Conservation (phyloP, 30 jellyfish, hydroid and myxozoan species). For the Chrysaora quinquecirrha region DNA sequence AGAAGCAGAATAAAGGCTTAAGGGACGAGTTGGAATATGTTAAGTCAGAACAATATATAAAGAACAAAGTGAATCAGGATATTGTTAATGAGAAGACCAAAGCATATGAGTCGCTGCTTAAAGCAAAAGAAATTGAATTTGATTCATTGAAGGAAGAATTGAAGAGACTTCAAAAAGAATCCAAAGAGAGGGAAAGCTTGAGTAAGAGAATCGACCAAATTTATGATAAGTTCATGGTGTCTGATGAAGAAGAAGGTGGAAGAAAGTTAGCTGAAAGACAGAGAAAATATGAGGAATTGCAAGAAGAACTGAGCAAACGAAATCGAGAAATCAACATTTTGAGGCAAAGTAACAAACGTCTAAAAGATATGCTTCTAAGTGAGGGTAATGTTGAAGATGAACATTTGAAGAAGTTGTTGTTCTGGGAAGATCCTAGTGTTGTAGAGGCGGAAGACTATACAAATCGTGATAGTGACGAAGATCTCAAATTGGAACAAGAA, state of each 20-base stretch:
- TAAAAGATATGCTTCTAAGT: neutral
- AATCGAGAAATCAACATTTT: neutral
- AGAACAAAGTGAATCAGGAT: slow-evolving; percentile 19
- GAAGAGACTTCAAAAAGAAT: slow-evolving; percentile 26
- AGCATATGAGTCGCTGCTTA: slow-evolving; percentile 18
- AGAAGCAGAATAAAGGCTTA: slow-evolving; percentile 49
- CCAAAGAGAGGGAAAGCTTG: slow-evolving; percentile 51
- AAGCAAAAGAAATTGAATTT: slow-evolving; percentile 52
- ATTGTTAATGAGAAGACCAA: slow-evolving; percentile 7
- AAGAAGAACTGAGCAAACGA: neutral
- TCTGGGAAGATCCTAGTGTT: neutral
- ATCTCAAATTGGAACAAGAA: slow-evolving; percentile 7
- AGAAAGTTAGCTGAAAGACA: neutral
- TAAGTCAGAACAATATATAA: slow-evolving; percentile 50
- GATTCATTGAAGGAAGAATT: slow-evolving; percentile 16
- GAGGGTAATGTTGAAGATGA: neutral
- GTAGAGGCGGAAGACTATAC: neutral
- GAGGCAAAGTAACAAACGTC: neutral
- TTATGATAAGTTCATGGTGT: slow-evolving; percentile 54
- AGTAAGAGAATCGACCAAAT: slow-evolving; percentile 43
- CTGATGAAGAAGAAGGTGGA: slow-evolving; percentile 14
- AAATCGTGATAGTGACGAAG: neutral
- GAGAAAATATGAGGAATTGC: neutral
- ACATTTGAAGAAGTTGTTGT: neutral
- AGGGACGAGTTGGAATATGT: slow-evolving; percentile 32